These are phyloP conservation scores for Eolophus roseicapilla DNA, from an alignment of 2,113 vertebrate genomes.

Conservation along the genomic window DNA sequence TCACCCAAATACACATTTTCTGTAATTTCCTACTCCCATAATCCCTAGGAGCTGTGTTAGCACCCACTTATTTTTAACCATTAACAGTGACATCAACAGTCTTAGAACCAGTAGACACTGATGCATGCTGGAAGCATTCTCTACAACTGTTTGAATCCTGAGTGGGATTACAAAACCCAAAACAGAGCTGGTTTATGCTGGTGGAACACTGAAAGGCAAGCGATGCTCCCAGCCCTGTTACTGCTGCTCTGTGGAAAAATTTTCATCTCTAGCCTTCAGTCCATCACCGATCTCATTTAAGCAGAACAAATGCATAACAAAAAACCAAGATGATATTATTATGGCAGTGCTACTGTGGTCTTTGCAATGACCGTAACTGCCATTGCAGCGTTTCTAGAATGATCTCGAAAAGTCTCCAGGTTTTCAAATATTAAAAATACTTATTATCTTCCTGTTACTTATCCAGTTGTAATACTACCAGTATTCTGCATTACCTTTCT, in stretches of 20 bases:
- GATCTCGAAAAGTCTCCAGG: not conserved
- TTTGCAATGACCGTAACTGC: not conserved
- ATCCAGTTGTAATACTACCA: not conserved
- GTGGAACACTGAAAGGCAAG: not conserved
- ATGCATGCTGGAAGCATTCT: not conserved
- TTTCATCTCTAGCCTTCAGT: not conserved
- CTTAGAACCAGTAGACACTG: not conserved
- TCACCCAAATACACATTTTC: not conserved
- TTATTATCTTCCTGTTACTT: not conserved
- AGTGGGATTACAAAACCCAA: not conserved
- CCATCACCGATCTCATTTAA: not conserved
- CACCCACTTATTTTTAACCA: not conserved
- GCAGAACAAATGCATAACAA: not conserved
- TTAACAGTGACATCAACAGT: not conserved
- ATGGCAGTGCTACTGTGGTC: not conserved
- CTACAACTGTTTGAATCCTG: not conserved
- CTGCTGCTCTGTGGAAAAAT: not conserved
- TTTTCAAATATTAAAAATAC: not conserved
- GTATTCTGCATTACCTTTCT: not conserved
- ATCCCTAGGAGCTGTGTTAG: not conserved
- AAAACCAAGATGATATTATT: not conserved
- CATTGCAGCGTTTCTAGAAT: not conserved
- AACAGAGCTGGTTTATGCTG: not conserved
- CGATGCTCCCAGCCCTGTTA: not conserved
- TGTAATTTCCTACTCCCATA: not conserved